phyloP scores from a whole-genome alignment of 2,797 vertebrate species.

The Urocyon cinereoargenteus region DNA sequence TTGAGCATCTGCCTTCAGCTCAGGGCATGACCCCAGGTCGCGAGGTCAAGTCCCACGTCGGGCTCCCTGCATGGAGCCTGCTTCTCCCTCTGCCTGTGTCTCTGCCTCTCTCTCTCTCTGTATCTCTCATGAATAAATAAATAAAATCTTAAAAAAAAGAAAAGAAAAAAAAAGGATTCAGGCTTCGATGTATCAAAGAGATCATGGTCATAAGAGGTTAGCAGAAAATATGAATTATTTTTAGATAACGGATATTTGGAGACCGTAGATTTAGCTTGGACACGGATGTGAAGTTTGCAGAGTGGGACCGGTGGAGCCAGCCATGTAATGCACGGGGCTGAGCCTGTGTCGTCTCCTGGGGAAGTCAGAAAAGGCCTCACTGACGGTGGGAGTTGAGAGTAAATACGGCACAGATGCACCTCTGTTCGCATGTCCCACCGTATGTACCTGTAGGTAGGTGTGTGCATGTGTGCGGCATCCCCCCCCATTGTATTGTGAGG shows the following conservation, averaged over 20 bases:
- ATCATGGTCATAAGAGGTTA: not conserved
- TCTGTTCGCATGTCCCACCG: not conserved
- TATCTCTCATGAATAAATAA: too few species aligned
- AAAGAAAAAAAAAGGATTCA: not conserved
- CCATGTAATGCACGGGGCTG: not conserved
- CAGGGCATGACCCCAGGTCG: too few species aligned
- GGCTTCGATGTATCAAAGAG: slow-evolving; percentile 17
- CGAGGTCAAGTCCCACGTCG: too few species aligned
- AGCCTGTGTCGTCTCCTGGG: not conserved
- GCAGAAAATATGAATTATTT: not conserved
- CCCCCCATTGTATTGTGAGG: too few species aligned
- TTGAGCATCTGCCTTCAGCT: too few species aligned
- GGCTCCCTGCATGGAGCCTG: too few species aligned
- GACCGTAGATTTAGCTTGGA: not conserved
- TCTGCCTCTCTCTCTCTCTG: too few species aligned
- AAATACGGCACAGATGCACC: not conserved
- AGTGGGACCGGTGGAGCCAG: not conserved
- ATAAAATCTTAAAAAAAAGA: too few species aligned
- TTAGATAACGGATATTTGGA: slow-evolving; percentile 36
- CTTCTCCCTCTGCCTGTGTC: too few species aligned
- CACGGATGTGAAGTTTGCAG: not conserved
- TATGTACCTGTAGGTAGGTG: not conserved
- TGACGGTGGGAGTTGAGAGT: not conserved
- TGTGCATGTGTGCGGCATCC: not conserved
- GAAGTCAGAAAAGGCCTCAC: not conserved